phyloP scores from a whole-genome alignment of 2,797 vertebrate species.

The Pelochelys cantorii region DNA sequence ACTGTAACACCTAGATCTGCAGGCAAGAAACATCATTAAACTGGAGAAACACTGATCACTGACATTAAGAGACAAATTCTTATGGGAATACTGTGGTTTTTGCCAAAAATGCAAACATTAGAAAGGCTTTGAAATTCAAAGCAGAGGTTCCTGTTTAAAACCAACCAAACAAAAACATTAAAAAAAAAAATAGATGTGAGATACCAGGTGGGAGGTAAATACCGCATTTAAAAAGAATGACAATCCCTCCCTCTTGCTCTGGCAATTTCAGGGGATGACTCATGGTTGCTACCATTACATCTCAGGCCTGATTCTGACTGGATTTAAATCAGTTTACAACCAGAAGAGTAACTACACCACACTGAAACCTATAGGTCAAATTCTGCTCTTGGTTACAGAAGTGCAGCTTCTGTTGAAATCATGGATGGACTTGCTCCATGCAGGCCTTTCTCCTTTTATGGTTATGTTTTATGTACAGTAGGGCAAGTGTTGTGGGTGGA shows the following conservation, averaged over 20 bases:
- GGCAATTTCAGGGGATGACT: not conserved
- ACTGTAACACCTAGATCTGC: not conserved
- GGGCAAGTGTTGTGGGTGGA: not conserved
- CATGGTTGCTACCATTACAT: rapidly evolving
- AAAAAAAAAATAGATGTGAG: not conserved
- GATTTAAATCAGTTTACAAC: not conserved
- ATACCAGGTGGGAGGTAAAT: not conserved
- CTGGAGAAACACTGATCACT: conserved; percentile 30
- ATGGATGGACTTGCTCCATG: not conserved
- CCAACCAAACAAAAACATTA: not conserved
- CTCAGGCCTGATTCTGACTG: not conserved
- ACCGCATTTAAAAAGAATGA: not conserved
- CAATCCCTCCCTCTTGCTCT: not conserved
- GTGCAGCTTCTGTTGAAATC: not conserved
- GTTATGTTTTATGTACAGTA: not conserved
- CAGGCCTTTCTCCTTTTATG: not conserved
- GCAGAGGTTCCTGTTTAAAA: not conserved
- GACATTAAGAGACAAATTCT: not conserved
- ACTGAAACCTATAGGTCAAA: not conserved
- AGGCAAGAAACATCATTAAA: conserved; percentile 21
- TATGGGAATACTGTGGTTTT: conserved; percentile 14
- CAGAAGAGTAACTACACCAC: not conserved
- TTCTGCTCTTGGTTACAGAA: not conserved
- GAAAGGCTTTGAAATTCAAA: not conserved
- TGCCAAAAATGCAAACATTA: conserved; percentile 30